Evolutionary conservation across 2,888 invertebrate genomes (phyloP), one percentile per base, ranked within the genome.

Genomic region (Drosophila heteroneura): DNA sequence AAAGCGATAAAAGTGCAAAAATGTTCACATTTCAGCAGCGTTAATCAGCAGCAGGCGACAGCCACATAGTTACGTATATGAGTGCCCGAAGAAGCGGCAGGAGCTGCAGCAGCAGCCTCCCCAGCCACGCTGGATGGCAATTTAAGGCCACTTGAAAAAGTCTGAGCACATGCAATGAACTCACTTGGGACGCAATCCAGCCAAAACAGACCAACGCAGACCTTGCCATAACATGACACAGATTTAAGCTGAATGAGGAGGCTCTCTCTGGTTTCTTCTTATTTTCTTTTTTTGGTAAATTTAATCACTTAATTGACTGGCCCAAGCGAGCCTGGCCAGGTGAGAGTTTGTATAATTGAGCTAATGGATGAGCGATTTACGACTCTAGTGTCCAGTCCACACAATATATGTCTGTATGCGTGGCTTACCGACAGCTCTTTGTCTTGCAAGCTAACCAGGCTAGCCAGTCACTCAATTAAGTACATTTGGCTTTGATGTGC

Each of bases 1-100:
- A 85, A 85, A 88, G 90, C 84, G 83, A 85, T 85, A 85, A 90
- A 85, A 81, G 81, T 70, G 68, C 79, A 83, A 82, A 83, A 81
- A 83, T 83, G 83, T 72, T 83, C 85, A 74, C 84, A 85, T 78
- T 83, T 85, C 76, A 71, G 68, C 63, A 73, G 71, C 74, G 87
- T 85, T 89, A 89, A 85, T 89, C 85, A 89, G 85, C 63, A 76
- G 51, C 83, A 72, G 73, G 67, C 76, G 73, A 66, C 81, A 70
- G 60, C 62, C 62, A 52, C 76, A 76, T 63, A 64, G 49, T 60
- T 77, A 59, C 33, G 65, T 53, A 74, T 58, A 75, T 75, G 37
- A 65, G 74, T 39, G 5, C 69, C 44, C 26, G 37, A 12, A 47
- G n/a, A 33, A 54, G 39, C 4, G 19, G 19, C 5, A 58, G 58